A percentile compares a stretch with the other conserved stretches of the same genome.
Conservation (phyloP, 2,113 vertebrate genomes). For the Rafetus swinhoei region DNA sequence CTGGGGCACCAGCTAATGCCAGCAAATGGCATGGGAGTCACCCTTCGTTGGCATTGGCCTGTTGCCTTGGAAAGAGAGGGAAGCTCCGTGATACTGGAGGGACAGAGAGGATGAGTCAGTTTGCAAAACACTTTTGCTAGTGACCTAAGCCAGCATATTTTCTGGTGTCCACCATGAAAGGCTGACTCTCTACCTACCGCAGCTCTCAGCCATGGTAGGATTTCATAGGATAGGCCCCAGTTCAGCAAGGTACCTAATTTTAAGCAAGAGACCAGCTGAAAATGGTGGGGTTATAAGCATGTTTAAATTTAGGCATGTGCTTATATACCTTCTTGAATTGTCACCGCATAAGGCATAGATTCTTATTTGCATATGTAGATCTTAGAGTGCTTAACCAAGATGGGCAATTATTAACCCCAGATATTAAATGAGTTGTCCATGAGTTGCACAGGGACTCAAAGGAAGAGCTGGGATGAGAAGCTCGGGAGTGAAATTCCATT, state of each 20-base stretch:
- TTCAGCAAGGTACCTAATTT: not conserved
- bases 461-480: not conserved
- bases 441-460: not conserved
- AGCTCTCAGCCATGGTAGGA: constrained; percentile 10
- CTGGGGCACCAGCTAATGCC: not conserved
- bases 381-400: not conserved
- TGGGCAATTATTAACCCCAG: constrained; percentile 8
- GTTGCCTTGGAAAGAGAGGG: not conserved
- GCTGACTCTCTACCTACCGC: not conserved
- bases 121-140: not conserved
- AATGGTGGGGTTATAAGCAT: not conserved
- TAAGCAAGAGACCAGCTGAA: not conserved
- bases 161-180: not conserved
- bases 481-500: not conserved
- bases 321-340: constrained; percentile 28
- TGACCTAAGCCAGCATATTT: not conserved
- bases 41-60: not conserved
- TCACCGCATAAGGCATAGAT: constrained; percentile 43
- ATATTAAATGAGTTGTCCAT: not conserved
- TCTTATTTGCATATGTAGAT: constrained; percentile 21
- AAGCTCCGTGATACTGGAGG: not conserved
- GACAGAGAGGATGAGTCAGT: not conserved
- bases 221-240: not conserved
- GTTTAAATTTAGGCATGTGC: not conserved
- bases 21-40: not conserved